Conservation (phyloP, 2,888 invertebrate species). For the Glomeris marginata region DNA sequence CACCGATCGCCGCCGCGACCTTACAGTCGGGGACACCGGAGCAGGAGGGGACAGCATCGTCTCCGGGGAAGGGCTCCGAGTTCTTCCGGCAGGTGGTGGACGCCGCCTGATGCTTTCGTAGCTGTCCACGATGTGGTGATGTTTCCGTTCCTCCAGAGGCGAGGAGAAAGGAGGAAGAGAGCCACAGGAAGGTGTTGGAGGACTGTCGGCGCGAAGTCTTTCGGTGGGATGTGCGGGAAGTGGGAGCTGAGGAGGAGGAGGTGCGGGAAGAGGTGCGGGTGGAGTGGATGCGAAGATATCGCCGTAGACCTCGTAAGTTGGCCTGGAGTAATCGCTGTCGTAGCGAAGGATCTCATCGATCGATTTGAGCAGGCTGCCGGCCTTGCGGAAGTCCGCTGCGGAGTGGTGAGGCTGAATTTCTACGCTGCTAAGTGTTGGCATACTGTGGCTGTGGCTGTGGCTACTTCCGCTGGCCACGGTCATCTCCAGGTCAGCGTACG, state of each 20-base stretch:
- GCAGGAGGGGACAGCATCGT: neutral
- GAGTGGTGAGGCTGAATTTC: neutral
- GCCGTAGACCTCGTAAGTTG: conserved; percentile 7
- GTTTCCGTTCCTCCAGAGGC: no score
- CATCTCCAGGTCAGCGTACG: no score
- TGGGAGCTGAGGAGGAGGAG: neutral
- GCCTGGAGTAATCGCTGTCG: conserved; percentile 15
- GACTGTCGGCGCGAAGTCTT: neutral
- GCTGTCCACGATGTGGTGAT: no score
- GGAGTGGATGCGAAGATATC: conserved; percentile 24
- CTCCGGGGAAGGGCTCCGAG: no score
- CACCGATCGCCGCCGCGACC: neutral
- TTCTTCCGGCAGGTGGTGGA: no score
- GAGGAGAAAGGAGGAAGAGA: no score
- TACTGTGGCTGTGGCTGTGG: conserved; percentile 8
- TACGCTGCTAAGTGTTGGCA: conserved; percentile 10
- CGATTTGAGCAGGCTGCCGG: conserved; percentile 30
- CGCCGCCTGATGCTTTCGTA: no score
- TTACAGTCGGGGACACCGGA: neutral
- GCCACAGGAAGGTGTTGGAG: neutral
- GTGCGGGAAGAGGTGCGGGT: conserved; percentile 8
- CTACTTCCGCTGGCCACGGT: no score
- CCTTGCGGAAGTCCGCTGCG: conserved; percentile 16
- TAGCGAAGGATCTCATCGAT: conserved; percentile 29
- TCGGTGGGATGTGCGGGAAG: neutral